Conservation (phyloP, 1,140 invertebrate genomes). For the Platorchestia sp. region DNA sequence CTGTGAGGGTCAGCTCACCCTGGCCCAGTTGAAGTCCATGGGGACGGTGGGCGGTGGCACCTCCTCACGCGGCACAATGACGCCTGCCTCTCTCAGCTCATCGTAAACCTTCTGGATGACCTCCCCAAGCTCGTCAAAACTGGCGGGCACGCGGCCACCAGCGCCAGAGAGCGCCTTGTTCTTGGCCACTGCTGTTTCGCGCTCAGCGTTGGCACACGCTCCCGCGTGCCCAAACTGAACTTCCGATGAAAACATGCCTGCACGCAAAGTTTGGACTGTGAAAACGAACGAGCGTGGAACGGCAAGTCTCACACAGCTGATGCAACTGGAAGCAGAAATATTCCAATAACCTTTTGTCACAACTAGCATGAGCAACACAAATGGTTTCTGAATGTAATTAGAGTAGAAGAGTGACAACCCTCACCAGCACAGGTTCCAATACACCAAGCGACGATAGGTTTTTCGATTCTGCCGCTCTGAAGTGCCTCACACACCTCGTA, state of each 20-base stretch:
- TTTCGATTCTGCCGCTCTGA: constrained; percentile 85
- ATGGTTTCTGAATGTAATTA: background rate
- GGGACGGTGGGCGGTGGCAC: constrained; percentile 97
- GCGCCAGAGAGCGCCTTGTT: constrained; percentile 86
- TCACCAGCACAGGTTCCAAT: constrained; percentile 87
- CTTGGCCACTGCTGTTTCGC: constrained; percentile 95
- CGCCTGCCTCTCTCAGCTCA: constrained; percentile 84
- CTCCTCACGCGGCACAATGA: constrained; percentile 90
- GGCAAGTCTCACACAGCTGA: background rate
- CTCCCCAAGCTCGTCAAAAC: constrained; percentile 93
- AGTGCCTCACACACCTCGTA: constrained; percentile 96
- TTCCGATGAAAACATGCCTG: constrained; percentile 93
- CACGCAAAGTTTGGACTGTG: constrained; percentile 51
- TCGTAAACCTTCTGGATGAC: constrained; percentile 76
- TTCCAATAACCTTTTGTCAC: background rate
- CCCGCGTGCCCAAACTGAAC: constrained; percentile 99
- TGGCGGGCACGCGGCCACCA: constrained; percentile 91
- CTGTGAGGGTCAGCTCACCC: constrained; percentile 75
- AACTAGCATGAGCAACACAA: background rate
- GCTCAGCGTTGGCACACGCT: constrained; percentile 94
- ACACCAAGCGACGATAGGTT: constrained; percentile 98
- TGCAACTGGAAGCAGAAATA: background rate
- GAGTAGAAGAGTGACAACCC: constrained; percentile 44
- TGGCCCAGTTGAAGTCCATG: constrained; percentile 99
- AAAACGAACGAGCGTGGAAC: background rate